A percentile compares a stretch with the other conserved stretches of the same genome.
Evolutionary conservation across 2,888 invertebrate genomes (phyloP).

Genomic region (Tromatobia lineatoria): DNA sequence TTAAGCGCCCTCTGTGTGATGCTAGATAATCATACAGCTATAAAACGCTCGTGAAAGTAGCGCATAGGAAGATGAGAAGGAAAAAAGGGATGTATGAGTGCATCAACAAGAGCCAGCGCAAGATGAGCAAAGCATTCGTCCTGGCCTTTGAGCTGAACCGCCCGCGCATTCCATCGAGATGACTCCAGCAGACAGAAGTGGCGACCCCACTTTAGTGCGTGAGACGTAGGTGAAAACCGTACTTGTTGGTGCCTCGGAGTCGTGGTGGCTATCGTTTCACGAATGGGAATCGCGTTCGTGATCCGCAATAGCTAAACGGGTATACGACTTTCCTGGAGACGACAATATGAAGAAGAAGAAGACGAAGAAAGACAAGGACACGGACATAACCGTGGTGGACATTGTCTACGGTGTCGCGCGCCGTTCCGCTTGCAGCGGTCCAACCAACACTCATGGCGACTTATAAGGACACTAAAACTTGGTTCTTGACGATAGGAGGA

Average conservation of each 20-base stretch:
- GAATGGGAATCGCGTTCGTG: conserved; percentile 47
- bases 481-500: conserved; percentile 53
- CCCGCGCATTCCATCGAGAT: conserved; percentile 82
- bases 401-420: conserved; percentile 73
- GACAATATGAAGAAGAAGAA: conserved; percentile 39
- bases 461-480: conserved; percentile 79
- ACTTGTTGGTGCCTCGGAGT: neutral
- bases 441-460: conserved; percentile 73
- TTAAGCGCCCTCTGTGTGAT: neutral
- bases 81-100: conserved; percentile 45
- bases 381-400: conserved; percentile 69
- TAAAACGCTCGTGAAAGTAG: conserved; percentile 9
- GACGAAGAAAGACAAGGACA: conserved; percentile 55
- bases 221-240: conserved; percentile 56
- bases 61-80: conserved; percentile 31
- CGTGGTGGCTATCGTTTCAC: neutral
- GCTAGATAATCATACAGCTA: neutral
- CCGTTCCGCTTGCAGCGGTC: conserved; percentile 16
- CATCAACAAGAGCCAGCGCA: conserved; percentile 36
- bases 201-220: conserved; percentile 60
- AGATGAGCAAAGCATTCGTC: conserved; percentile 56
- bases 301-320: conserved; percentile 46
- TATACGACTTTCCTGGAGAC: conserved; percentile 43
- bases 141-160: conserved; percentile 78
- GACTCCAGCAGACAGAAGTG: conserved; percentile 73